Evolutionary conservation across 1,140 invertebrate genomes (phyloP).

Genomic region (Eumaeus atala): DNA sequence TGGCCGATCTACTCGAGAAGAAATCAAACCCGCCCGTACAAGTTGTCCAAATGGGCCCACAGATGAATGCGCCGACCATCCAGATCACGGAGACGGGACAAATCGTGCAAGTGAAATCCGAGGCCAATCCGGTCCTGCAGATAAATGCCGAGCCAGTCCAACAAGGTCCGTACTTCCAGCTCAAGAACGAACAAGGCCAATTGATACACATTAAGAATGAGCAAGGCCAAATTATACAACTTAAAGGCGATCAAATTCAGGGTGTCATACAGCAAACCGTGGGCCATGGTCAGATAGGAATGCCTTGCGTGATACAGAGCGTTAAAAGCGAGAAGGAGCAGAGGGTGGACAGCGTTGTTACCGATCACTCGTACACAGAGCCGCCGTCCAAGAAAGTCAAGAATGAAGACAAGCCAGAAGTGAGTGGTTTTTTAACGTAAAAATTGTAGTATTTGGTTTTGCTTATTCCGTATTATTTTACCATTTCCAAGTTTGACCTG

Average conservation of each 20-base stretch:
- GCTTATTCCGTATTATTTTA: no score
- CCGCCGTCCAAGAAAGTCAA: slow-evolving; percentile 54
- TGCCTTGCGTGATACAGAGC: slow-evolving; percentile 33
- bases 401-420: slow-evolving; percentile 51
- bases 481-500: no score
- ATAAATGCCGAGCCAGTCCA: slow-evolving; percentile 40
- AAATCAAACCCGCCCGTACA: slow-evolving; percentile 67
- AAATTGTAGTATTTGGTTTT: no score
- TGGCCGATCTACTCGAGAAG: slow-evolving; percentile 68
- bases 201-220: slow-evolving; percentile 63
- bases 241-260: slow-evolving; percentile 57
- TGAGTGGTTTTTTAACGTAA: slow-evolving; percentile 13
- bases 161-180: slow-evolving; percentile 48
- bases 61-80: slow-evolving; percentile 60
- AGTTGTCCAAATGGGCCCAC: slow-evolving; percentile 60
- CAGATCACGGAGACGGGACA: slow-evolving; percentile 67
- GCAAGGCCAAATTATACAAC: slow-evolving; percentile 60
- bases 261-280: slow-evolving; percentile 29
- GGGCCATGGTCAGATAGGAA: slow-evolving; percentile 42
- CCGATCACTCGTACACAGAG: slow-evolving; percentile 58
- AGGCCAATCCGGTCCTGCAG: slow-evolving; percentile 50
- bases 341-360: slow-evolving; percentile 35
- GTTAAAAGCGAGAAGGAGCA: slow-evolving; percentile 44
- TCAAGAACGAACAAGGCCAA: slow-evolving; percentile 65
- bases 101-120: slow-evolving; percentile 61